phyloP scores from a whole-genome alignment of 2,888 invertebrate genomes.

The Morpho achilles region DNA sequence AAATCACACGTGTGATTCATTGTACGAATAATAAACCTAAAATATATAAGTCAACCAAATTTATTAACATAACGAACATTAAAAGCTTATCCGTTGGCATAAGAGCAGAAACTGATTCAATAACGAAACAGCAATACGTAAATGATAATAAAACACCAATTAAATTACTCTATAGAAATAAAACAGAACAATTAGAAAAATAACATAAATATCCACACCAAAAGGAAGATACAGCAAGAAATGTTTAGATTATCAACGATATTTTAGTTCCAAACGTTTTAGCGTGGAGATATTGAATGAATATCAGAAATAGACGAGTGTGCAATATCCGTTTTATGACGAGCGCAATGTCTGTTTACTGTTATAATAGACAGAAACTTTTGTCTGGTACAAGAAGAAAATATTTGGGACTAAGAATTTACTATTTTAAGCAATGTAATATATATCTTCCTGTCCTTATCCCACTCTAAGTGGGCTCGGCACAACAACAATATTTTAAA shows the following conservation, averaged over 20 bases:
- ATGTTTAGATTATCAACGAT: not conserved
- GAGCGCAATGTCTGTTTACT: conserved; percentile 8
- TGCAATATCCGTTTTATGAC: conserved; percentile 27
- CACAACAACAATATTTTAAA: no score
- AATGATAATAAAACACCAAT: no score
- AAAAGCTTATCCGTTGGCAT: not conserved
- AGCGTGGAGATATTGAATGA: conserved; percentile 34
- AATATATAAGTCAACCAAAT: conserved; percentile 1
- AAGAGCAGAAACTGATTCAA: no score
- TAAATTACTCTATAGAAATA: no score
- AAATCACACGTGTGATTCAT: conserved; percentile 43
- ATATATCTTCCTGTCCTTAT: no score
- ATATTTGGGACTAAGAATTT: not conserved
- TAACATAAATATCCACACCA: no score
- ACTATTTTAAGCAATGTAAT: conserved; percentile 2
- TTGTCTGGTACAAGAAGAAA: not conserved
- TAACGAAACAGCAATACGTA: no score
- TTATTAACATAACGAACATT: not conserved
- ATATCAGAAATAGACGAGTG: conserved; percentile 36
- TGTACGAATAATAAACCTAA: conserved; percentile 5
- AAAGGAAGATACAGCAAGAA: conserved; percentile 1
- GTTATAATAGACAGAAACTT: not conserved
- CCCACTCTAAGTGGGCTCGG: no score
- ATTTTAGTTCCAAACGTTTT: conserved; percentile 9
- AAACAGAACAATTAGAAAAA: no score